phyloP scores from a whole-genome alignment of 2,113 vertebrate species.

The Laterallus jamaicensis region DNA sequence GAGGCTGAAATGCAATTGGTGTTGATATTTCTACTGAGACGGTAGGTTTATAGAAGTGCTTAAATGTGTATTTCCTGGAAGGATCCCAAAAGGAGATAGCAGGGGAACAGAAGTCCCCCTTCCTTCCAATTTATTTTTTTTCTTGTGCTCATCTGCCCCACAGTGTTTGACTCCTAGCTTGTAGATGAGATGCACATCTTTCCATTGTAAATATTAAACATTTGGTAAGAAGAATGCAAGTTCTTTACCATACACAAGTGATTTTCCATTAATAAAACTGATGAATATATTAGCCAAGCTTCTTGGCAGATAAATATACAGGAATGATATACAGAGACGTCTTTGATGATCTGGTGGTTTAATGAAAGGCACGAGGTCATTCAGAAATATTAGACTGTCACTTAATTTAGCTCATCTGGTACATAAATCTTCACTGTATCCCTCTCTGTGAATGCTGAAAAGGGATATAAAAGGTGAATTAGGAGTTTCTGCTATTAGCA shows the following conservation, averaged over 20 bases:
- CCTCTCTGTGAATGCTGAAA: not conserved
- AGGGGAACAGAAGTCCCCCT: not conserved
- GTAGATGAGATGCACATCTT: not conserved
- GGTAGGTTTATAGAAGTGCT: not conserved
- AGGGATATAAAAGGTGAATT: not conserved
- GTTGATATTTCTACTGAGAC: not conserved
- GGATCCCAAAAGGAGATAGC: not conserved
- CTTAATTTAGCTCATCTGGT: not conserved
- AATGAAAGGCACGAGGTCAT: not conserved
- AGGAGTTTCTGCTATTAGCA: not conserved
- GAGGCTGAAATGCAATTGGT: constrained; percentile 4
- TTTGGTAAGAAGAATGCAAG: not conserved
- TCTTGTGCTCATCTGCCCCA: not conserved
- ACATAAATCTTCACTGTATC: not conserved
- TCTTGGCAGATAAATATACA: not conserved
- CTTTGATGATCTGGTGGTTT: not conserved
- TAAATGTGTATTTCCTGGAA: constrained; percentile 21
- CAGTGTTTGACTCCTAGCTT: not conserved
- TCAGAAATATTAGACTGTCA: not conserved
- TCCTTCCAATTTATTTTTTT: not conserved
- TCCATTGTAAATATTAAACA: not conserved
- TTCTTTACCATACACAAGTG: not conserved
- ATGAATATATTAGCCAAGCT: not conserved
- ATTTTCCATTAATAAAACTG: not conserved
- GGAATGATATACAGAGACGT: not conserved